These are phyloP conservation scores for Lampropteryx suffumata DNA, from an alignment of 2,888 invertebrate species.

Conservation along the genomic window DNA sequence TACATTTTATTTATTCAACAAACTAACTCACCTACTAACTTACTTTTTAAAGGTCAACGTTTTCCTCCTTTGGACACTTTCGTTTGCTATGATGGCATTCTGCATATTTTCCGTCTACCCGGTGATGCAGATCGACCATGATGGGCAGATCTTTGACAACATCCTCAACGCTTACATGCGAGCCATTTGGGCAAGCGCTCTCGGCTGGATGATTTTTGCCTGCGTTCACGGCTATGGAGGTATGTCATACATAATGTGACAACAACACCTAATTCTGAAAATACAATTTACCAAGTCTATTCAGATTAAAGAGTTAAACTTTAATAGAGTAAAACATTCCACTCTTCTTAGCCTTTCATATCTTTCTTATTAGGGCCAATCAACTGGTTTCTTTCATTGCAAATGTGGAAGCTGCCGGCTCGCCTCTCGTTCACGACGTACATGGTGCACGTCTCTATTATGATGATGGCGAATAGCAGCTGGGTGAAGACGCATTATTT, in stretches of 20 bases:
- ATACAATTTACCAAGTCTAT: no score
- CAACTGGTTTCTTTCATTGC: conserved; percentile 76
- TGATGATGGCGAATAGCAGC: conserved; percentile 51
- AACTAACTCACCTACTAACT: no score
- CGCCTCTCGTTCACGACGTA: conserved; percentile 82
- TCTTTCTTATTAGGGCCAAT: conserved; percentile 61
- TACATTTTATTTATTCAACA: no score
- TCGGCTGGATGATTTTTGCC: conserved; percentile 73
- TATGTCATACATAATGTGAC: neutral
- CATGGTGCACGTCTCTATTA: conserved; percentile 71
- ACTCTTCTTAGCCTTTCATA: no score
- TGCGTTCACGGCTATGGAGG: conserved; percentile 76
- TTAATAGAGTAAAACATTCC: no score
- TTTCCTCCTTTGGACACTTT: conserved; percentile 44
- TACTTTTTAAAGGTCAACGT: conserved; percentile 44
- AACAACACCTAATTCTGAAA: no score
- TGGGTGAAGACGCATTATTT: conserved; percentile 55
- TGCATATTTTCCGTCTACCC: conserved; percentile 58
- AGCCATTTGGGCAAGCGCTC: conserved; percentile 61
- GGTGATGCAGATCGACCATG: conserved; percentile 47
- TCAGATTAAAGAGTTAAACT: no score
- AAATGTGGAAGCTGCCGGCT: conserved; percentile 76
- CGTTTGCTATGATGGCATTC: conserved; percentile 49
- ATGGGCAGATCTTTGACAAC: conserved; percentile 48
- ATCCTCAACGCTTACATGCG: conserved; percentile 64